Percentiles rank a stretch among this genome's conserved stretches.
These are phyloP conservation scores for Zosterops hypoxanthus DNA, from an alignment of 2,113 vertebrate species.

Conservation along the genomic window DNA sequence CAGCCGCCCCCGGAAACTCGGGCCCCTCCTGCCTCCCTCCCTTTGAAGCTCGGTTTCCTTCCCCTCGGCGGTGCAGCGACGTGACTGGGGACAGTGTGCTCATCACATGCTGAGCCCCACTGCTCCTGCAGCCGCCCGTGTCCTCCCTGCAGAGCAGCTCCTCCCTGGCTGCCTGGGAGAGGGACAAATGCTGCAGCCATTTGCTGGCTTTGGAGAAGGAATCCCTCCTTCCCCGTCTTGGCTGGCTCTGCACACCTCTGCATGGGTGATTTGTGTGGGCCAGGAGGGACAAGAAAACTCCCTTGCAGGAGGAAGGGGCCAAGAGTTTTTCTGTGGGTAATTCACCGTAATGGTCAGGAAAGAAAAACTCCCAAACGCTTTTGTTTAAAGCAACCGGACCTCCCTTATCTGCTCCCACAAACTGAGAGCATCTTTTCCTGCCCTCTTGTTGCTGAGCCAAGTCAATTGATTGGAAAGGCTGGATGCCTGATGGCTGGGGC, in stretches of 20 bases:
- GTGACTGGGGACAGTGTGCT: background rate
- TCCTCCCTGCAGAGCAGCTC: background rate
- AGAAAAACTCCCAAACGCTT: background rate
- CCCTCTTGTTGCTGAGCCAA: background rate
- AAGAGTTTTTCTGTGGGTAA: background rate
- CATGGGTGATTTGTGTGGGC: accelerated
- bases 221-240: background rate
- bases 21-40: conserved; percentile 5
- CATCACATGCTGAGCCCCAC: background rate
- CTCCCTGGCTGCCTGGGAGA: background rate
- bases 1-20: background rate
- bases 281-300: no score
- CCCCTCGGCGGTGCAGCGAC: background rate
- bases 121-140: accelerated
- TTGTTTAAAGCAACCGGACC: background rate
- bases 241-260: background rate
- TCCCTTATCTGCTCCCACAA: background rate
- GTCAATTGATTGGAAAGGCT: background rate
- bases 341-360: accelerated
- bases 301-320: background rate
- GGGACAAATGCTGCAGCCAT: accelerated
- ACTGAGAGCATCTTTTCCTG: background rate
- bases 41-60: background rate
- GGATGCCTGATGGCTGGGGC: background rate
- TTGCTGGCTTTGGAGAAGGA: background rate